Evolutionary conservation across 1,140 invertebrate genomes (phyloP).

Genomic region (Choristoneura fumiferana): DNA sequence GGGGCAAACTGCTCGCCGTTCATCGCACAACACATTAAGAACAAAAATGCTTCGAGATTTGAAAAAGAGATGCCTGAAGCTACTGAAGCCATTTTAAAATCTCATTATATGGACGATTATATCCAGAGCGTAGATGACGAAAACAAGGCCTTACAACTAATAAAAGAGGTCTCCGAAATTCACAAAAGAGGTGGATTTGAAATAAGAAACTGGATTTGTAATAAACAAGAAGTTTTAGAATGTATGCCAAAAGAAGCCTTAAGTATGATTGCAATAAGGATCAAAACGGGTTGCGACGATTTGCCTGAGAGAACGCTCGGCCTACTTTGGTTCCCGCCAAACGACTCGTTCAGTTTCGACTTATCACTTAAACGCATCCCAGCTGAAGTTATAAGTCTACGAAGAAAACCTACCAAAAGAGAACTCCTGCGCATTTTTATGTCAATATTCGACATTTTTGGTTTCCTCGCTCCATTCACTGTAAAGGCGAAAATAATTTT

Average conservation of each 20-base stretch:
- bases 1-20: background rate
- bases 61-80: background rate
- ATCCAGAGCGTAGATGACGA: conserved; percentile 8
- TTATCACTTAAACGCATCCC: conserved; percentile 1
- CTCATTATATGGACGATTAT: conserved; percentile 26
- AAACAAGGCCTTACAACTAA: background rate
- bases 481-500: background rate
- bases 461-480: background rate
- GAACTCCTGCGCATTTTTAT: background rate
- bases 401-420: background rate
- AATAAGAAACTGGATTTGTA: background rate
- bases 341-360: conserved; percentile 2
- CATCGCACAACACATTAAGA: conserved; percentile 20
- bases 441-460: background rate
- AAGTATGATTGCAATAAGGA: background rate
- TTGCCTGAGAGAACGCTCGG: conserved; percentile 11
- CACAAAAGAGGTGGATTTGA: background rate
- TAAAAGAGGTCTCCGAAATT: background rate
- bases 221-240: background rate
- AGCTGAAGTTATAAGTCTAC: background rate
- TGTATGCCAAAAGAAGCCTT: conserved; percentile 9
- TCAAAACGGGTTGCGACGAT: conserved; percentile 4
- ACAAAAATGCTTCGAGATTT: conserved; percentile 18
- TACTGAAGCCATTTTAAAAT: conserved; percentile 10
- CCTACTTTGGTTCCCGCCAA: background rate